A percentile compares a stretch with the other conserved stretches of the same genome.
Conservation (phyloP, 1,140 invertebrate genomes). For the Plodia interpunctella region DNA sequence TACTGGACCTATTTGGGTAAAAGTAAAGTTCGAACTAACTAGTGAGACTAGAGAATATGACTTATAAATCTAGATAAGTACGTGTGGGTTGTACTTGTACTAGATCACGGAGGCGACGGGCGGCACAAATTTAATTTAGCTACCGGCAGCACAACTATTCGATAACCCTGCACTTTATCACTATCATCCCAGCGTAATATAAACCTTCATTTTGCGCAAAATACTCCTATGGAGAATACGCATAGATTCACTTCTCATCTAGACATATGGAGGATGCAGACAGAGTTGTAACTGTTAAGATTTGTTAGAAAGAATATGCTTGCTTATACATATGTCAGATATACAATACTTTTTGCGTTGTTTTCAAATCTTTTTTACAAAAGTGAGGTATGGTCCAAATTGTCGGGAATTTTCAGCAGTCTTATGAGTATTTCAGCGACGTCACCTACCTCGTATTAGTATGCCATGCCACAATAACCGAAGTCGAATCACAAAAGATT, state of each 20-base stretch:
- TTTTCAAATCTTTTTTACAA: neutral
- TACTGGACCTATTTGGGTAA: too few species aligned
- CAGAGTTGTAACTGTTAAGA: too few species aligned
- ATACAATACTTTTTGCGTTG: too few species aligned
- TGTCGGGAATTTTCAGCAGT: neutral
- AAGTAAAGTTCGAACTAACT: too few species aligned
- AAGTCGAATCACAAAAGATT: constrained; percentile 75
- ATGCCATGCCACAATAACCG: constrained; percentile 71
- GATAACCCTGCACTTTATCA: constrained; percentile 21
- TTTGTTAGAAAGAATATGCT: too few species aligned
- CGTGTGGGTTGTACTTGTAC: constrained; percentile 18
- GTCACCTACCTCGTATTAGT: constrained; percentile 67
- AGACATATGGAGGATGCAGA: too few species aligned
- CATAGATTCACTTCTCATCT: too few species aligned
- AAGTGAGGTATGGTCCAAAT: neutral
- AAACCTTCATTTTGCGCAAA: neutral
- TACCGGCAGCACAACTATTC: constrained; percentile 11
- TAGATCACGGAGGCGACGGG: constrained; percentile 42
- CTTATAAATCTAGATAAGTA: too few species aligned
- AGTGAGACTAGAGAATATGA: too few species aligned
- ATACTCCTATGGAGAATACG: neutral
- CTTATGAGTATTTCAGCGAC: constrained; percentile 38
- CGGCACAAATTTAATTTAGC: constrained; percentile 43
- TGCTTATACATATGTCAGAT: too few species aligned
- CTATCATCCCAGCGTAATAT: neutral